These are phyloP conservation scores for Chrysolina oricalcia DNA, from an alignment of 2,888 invertebrate genomes.

Conservation along the genomic window DNA sequence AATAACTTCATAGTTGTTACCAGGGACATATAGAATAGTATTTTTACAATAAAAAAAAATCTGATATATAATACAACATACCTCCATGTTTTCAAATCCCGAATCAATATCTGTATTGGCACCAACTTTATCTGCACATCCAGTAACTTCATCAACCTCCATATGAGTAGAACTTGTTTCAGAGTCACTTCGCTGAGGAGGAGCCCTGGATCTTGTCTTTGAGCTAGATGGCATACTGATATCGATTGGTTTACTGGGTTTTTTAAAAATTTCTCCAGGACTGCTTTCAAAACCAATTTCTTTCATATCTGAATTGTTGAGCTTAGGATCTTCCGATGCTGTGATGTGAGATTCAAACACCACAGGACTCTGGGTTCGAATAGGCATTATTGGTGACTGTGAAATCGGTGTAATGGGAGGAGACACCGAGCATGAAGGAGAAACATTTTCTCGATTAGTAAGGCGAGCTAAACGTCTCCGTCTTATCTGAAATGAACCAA, in stretches of 20 bases:
- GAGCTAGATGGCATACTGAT: constrained; percentile 66
- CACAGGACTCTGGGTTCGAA: constrained; percentile 61
- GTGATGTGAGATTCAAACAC: constrained; percentile 39
- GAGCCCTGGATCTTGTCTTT: constrained; percentile 60
- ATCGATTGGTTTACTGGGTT: constrained; percentile 69
- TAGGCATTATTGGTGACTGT: constrained; percentile 64
- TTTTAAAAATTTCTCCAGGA: constrained; percentile 64
- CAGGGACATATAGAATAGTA: too few species aligned
- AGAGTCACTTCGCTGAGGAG: constrained; percentile 70
- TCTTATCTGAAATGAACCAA: constrained; percentile 77
- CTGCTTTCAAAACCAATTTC: constrained; percentile 40
- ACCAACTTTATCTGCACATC: constrained; percentile 68
- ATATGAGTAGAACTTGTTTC: constrained; percentile 73
- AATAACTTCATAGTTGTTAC: too few species aligned
- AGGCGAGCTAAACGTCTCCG: constrained; percentile 84
- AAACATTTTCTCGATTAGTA: constrained; percentile 76
- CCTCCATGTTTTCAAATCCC: constrained; percentile 85
- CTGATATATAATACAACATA: constrained; percentile 31
- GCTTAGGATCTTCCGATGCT: constrained; percentile 40
- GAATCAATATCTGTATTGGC: constrained; percentile 79
- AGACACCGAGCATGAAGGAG: constrained; percentile 71
- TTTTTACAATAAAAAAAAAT: too few species aligned
- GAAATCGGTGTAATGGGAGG: constrained; percentile 73
- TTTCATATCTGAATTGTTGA: constrained; percentile 39
- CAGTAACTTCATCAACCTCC: constrained; percentile 76